These are phyloP conservation scores for Microctenopoma stevenorrisi DNA, from an alignment of 2,797 vertebrate species.

Conservation along the genomic window DNA sequence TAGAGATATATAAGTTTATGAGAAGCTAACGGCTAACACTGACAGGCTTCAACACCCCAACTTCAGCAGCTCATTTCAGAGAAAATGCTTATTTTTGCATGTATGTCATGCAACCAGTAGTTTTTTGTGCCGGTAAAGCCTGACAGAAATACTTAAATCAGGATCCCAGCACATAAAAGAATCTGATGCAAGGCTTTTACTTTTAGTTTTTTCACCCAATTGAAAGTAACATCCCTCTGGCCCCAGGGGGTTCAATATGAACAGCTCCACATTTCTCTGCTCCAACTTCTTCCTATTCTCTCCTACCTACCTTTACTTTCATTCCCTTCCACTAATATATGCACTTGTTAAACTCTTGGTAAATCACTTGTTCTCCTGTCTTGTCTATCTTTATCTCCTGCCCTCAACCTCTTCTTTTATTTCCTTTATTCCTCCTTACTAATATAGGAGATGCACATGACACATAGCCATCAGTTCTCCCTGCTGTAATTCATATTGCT, in stretches of 20 bases:
- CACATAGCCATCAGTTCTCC: constrained; percentile 28
- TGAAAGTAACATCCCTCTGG: not conserved
- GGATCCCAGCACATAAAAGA: not conserved
- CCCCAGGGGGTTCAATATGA: not conserved
- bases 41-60: too few species aligned
- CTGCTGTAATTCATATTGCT: constrained; percentile 47
- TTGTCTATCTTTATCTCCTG: constrained; percentile 5
- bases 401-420: constrained; percentile 11
- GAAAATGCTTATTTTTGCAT: too few species aligned
- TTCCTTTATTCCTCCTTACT: constrained; percentile 5
- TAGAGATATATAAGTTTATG: too few species aligned
- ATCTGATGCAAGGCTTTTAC: not conserved
- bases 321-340: not conserved
- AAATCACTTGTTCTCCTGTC: not conserved
- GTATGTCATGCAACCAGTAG: too few species aligned
- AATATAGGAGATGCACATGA: constrained; percentile 12
- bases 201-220: not conserved
- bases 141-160: not conserved
- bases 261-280: not conserved
- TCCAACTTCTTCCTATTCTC: not conserved
- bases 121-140: too few species aligned
- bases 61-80: too few species aligned
- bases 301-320: not conserved
- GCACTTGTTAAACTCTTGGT: not conserved
- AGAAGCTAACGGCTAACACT: too few species aligned